Conservation (phyloP, 2,113 vertebrate genomes). For the Eurypyga helias region DNA sequence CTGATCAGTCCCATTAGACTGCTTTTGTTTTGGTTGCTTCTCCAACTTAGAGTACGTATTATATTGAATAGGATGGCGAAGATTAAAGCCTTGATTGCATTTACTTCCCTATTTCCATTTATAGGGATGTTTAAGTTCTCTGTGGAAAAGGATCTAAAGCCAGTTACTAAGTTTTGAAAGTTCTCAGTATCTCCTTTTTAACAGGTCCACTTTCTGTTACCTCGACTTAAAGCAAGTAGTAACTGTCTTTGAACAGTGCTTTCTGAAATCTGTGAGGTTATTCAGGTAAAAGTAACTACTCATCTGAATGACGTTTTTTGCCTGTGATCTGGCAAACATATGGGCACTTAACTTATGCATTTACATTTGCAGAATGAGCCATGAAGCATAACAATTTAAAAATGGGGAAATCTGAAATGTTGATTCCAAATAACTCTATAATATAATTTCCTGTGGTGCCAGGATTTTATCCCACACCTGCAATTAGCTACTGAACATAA, state of each 20-base stretch:
- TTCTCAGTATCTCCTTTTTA: not conserved
- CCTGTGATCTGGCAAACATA: not conserved
- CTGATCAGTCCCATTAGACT: not conserved
- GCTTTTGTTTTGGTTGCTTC: not conserved
- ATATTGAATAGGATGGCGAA: not conserved
- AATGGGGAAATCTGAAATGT: slow-evolving; percentile 16
- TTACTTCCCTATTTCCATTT: not conserved
- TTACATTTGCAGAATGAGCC: slow-evolving; percentile 37
- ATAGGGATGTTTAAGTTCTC: not conserved
- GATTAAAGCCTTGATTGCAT: not conserved
- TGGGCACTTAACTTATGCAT: not conserved
- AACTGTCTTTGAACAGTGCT: not conserved
- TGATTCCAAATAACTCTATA: slow-evolving; percentile 16
- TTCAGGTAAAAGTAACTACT: slow-evolving; percentile 2
- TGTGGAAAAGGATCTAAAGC: not conserved
- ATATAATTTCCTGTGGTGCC: not conserved
- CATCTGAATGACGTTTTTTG: not conserved
- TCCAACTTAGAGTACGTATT: not conserved
- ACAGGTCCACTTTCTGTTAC: not conserved
- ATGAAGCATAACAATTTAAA: not conserved
- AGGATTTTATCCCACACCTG: not conserved
- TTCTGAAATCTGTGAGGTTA: not conserved
- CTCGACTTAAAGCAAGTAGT: not conserved
- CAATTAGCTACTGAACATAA: not conserved
- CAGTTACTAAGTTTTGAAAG: not conserved